These are phyloP conservation scores for Meghimatium bilineatum DNA, from an alignment of 2,888 invertebrate species.

Conservation along the genomic window DNA sequence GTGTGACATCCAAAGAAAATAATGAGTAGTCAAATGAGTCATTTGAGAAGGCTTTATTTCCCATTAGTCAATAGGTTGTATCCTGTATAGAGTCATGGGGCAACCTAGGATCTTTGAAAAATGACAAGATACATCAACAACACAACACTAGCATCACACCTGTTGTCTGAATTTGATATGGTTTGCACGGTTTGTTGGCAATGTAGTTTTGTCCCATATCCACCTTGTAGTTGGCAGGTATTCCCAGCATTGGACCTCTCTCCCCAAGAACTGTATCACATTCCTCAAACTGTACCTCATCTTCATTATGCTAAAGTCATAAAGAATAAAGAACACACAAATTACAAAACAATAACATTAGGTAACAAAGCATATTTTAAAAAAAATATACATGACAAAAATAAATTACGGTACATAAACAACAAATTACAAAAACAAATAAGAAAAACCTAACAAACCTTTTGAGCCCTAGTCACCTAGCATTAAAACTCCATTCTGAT, in stretches of 20 bases:
- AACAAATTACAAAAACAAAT: not conserved
- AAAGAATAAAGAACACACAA: not conserved
- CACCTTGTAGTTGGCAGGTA: constrained; percentile 12
- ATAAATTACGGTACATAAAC: not conserved
- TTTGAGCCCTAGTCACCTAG: too few species aligned
- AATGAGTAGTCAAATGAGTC: too few species aligned
- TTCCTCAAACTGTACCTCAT: not conserved
- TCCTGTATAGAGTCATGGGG: too few species aligned
- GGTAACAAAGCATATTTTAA: not conserved
- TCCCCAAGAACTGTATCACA: not conserved
- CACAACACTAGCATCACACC: not conserved
- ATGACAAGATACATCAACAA: too few species aligned
- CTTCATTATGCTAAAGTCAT: not conserved
- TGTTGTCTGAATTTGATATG: constrained; percentile 1
- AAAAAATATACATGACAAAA: not conserved
- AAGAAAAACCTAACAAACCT: too few species aligned
- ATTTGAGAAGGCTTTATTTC: too few species aligned
- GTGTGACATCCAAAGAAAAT: too few species aligned
- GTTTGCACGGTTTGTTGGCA: constrained; percentile 6
- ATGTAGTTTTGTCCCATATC: constrained; percentile 19
- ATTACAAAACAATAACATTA: not conserved
- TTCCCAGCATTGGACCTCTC: constrained; percentile 26
- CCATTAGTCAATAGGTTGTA: too few species aligned
- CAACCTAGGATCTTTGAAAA: too few species aligned
- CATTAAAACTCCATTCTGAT: too few species aligned